Conservation (phyloP, 2,797 vertebrate genomes). For the Sphenopsis melanotis region DNA sequence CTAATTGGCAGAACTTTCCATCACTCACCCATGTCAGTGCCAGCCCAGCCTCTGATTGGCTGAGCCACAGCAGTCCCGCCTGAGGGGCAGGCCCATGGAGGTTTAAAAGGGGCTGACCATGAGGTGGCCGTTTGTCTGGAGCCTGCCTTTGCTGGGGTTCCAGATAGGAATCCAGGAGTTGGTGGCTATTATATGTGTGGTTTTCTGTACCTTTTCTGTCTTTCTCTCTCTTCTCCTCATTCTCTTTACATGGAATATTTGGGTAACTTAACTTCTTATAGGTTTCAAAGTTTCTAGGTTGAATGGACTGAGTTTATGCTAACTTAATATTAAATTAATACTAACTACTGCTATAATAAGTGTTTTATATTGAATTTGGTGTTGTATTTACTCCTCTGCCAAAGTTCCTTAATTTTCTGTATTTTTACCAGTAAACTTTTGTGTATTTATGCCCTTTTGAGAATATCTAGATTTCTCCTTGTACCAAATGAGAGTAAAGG, state of each 20-base stretch:
- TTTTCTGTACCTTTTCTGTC: background rate
- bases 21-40: background rate
- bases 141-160: accelerated
- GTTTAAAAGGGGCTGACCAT: accelerated
- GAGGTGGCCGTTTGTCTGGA: accelerated
- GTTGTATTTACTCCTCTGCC: background rate
- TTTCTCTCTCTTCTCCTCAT: background rate
- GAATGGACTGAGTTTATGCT: background rate
- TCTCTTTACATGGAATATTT: background rate
- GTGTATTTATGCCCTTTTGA: background rate
- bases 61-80: accelerated
- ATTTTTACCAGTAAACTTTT: background rate
- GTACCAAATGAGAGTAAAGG: background rate
- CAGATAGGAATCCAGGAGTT: accelerated
- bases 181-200: accelerated
- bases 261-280: background rate
- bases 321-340: background rate
- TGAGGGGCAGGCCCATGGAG: background rate
- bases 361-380: background rate
- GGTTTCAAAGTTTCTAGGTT: background rate
- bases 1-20: background rate
- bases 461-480: background rate
- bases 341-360: background rate
- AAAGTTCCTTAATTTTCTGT: background rate
- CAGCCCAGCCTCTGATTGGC: background rate